phyloP scores from a whole-genome alignment of 1,140 invertebrate genomes.

The Cyphomyrmex costatus region DNA sequence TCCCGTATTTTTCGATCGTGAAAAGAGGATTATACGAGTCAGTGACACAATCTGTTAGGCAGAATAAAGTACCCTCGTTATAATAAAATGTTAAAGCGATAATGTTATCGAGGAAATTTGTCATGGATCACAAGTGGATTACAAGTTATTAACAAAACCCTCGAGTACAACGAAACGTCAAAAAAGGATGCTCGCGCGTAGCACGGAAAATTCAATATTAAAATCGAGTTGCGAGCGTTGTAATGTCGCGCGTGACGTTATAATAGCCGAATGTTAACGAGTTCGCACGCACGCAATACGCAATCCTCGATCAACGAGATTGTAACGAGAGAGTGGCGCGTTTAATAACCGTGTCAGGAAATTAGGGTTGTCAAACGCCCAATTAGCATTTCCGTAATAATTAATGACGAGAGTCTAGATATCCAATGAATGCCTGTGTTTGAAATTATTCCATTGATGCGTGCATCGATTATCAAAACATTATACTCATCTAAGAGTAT shows the following conservation, averaged over 20 bases:
- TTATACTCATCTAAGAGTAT: constrained; percentile 22
- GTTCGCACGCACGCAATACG: constrained; percentile 50
- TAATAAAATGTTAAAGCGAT: constrained; percentile 67
- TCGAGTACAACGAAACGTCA: constrained; percentile 50
- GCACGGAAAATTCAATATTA: constrained; percentile 50
- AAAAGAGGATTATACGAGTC: constrained; percentile 57
- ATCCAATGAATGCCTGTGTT: constrained; percentile 28
- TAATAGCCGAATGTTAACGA: constrained; percentile 61
- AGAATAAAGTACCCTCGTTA: constrained; percentile 50
- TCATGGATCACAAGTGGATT: constrained; percentile 61
- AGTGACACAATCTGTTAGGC: constrained; percentile 53
- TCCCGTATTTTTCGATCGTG: constrained; percentile 45
- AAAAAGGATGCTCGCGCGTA: constrained; percentile 48
- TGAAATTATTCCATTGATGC: constrained; percentile 31
- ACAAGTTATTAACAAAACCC: constrained; percentile 62
- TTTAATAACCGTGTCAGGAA: constrained; percentile 65
- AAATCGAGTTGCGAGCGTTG: constrained; percentile 57
- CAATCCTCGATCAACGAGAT: constrained; percentile 19
- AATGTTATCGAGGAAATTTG: constrained; percentile 62
- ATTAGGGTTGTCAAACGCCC: constrained; percentile 70
- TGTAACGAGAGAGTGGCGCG: constrained; percentile 48
- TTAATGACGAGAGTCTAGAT: constrained; percentile 57
- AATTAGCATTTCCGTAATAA: constrained; percentile 66
- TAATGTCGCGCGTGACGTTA: constrained; percentile 59
- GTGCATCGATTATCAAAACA: constrained; percentile 46